Percentiles rank a stretch among this genome's conserved stretches.
These are phyloP conservation scores for Neosilurus mollespiculum DNA, from an alignment of 2,797 vertebrate genomes.

Conservation along the genomic window DNA sequence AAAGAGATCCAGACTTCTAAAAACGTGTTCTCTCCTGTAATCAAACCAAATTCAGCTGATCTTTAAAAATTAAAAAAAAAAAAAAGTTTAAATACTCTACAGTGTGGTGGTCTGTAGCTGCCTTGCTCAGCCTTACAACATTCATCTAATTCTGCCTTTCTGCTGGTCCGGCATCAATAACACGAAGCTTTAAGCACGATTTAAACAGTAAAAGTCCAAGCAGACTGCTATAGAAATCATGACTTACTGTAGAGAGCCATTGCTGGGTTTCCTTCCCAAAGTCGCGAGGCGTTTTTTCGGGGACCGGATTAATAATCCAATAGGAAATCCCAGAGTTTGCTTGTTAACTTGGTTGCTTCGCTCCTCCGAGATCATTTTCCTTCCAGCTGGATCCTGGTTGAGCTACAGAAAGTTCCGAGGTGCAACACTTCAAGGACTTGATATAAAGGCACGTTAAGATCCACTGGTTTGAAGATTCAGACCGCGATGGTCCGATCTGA, in stretches of 20 bases:
- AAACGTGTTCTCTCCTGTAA: not conserved
- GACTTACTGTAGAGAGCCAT: conserved; percentile 79
- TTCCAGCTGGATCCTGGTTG: not conserved
- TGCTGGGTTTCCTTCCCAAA: conserved; percentile 77
- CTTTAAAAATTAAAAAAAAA: not conserved
- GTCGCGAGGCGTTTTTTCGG: conserved; percentile 74
- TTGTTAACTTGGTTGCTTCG: conserved; percentile 67
- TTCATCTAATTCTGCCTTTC: too few relatives aligned
- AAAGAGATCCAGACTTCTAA: not conserved
- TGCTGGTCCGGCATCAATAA: not conserved
- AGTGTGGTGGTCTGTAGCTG: not conserved
- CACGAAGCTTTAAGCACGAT: not conserved
- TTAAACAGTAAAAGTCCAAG: not conserved
- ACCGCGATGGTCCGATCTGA: not conserved
- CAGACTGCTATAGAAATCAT: not conserved
- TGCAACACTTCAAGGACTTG: not conserved
- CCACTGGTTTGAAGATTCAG: not conserved
- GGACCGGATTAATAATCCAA: conserved; percentile 75
- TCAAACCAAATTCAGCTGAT: not conserved
- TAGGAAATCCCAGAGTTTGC: conserved; percentile 71
- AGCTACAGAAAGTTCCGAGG: not conserved
- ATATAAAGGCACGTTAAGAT: not conserved
- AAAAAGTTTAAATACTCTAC: not conserved
- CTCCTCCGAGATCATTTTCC: conserved; percentile 76
- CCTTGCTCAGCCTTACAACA: not conserved